Evolutionary conservation across 2,888 invertebrate genomes (phyloP), one percentile per base, ranked within the genome.

Genomic region (Endomychus coccineus): DNA sequence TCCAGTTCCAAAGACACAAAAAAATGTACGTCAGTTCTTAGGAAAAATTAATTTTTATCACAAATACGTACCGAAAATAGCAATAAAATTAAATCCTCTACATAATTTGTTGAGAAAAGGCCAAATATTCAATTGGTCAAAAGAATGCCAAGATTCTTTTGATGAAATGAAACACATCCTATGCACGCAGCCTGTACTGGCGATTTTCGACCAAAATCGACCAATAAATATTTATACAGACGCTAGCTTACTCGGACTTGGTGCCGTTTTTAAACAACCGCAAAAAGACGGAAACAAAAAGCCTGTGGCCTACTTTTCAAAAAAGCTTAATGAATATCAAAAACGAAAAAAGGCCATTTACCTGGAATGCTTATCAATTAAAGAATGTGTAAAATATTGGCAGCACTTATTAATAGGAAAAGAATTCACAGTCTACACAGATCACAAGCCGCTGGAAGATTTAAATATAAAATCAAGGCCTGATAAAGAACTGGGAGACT

Each of bases 401-500:
- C 46, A 48, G 39, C 34, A 49, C 27, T 50, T 44, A 42, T 16
- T 50, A 12, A 43, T 52, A 12, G 48, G 47, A 19, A 46, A 29
- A 42, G 12, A 34, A 28, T 49, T 52, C 33, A 39, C 19, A 6
- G 44, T 51, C 3, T 27, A n/a, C 17, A 17, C 19, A 2, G 27
- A 34, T 27, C 34, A 34, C 11, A 27, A 34, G 14, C 34, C 27
- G 17, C 36, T 43, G 6, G 33, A 50, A 30, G 42, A 40, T 19
- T 36, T 51, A 38, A 54, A 53, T 3, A 36, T 53, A 11, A 49
- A 50, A 40, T 14, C 44, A 11, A 45, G 49, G 22, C 47, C 49
- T 4, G 50, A 55, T 14, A 46, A 53, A 42, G 50, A 53, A 41
- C 15, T 55, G 16, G 51, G 49, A 4, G 45, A 51, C 12, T 7